Conservation (phyloP, 2,113 vertebrate genomes). For the Hemicordylus capensis region DNA sequence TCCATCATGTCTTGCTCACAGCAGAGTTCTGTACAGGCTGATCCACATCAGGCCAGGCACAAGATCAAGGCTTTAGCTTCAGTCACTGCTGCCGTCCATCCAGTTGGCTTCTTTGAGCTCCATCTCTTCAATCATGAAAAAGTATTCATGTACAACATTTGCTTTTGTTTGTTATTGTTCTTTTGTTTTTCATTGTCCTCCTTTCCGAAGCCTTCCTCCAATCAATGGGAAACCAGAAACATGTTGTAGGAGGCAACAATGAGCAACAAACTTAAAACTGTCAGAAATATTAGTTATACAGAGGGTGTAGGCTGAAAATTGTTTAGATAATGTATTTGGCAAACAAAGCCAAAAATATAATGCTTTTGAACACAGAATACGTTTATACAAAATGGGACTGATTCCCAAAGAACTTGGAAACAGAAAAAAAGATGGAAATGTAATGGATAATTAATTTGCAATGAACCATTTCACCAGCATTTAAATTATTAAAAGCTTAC, state of each 20-base stretch:
- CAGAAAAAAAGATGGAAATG: background rate
- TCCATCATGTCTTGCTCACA: background rate
- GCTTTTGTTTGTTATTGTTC: conserved; percentile 14
- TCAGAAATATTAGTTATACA: conserved; percentile 3
- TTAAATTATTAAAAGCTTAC: conserved; percentile 28
- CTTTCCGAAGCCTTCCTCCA: conserved; percentile 21
- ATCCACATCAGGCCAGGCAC: background rate
- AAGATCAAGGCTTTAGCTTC: background rate
- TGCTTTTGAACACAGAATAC: background rate
- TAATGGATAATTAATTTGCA: background rate
- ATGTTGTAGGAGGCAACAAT: background rate
- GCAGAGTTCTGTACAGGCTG: background rate
- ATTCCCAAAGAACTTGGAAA: conserved; percentile 9
- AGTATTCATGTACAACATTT: conserved; percentile 7
- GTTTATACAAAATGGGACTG: background rate
- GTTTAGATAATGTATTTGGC: background rate
- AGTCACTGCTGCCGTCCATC: background rate
- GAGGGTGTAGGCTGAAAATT: background rate
- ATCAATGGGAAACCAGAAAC: conserved; percentile 3
- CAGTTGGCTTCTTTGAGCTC: background rate
- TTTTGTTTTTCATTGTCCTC: conserved; percentile 19
- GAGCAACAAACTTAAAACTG: conserved; percentile 19
- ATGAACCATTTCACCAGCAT: background rate
- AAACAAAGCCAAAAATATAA: background rate
- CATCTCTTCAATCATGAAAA: background rate